Base-by-base conservation (phyloP, 2,113 vertebrate species). In the Kryptolebias marmoratus region DNA sequence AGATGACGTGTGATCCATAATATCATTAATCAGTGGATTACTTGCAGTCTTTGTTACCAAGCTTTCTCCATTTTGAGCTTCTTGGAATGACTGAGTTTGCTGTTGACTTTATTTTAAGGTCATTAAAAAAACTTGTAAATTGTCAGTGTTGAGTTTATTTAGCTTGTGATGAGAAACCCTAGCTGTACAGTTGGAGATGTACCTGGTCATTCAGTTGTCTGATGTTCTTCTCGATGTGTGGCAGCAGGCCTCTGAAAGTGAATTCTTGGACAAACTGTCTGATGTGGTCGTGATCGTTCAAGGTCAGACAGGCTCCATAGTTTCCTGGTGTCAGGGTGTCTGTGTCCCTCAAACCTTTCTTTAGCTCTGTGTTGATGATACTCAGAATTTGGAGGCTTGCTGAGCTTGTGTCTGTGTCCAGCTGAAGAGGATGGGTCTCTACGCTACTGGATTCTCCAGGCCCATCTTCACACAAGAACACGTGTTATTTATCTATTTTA, bases 161-260 rank as follows among this genome's bases (percentile, higher is more conserved):
- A 36, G 39, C 4, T 42, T 42, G 8, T 42, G 39, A 42, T 5
- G 9, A 50, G 9, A 31, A 31, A 5, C 16, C 14, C 8, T 3
- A 36, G 28, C 6, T 9, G 47, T 49, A 36, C 6, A 36, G 22
- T 10, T 14, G 5, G 11, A 60, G 49, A 16, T 11, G 75, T 84
- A 99, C 98, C 96, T 99, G 98, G 91, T 99, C 98, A 32, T 99
- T 99, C 65, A 99, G 95, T 61, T 98, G 97, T 13, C 97, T 87
- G 84, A 99, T 98, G 80, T 97, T 98, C 91, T 98, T 99, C 91
- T 99, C 98, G 49, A 99, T 93, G 83, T 99, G 98, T 1, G 98
- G 97, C 77, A 99, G 77, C 86, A 99, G 95, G 47, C 97, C 97
- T 59, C 97, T 94, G 88, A 98, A 97, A 1, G 97, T 98, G 87